Evolutionary conservation across 2,797 vertebrate species (phyloP).

Genomic region (Arnoldichthys spilopterus): DNA sequence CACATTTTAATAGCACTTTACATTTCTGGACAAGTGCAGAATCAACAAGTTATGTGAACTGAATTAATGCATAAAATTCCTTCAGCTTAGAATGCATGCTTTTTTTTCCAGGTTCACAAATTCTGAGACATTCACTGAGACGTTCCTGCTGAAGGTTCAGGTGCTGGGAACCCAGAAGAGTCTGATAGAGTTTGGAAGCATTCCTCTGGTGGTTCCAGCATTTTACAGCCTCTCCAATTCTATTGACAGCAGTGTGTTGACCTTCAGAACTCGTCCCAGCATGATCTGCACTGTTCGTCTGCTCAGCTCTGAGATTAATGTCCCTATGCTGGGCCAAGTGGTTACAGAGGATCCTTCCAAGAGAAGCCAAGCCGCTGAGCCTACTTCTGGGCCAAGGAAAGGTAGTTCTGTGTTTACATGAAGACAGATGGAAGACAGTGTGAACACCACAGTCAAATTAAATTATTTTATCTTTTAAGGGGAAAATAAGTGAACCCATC

Average conservation of each 20-base stretch:
- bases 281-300: slow-evolving; percentile 68
- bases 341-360: slow-evolving; percentile 66
- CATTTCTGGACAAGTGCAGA: no score
- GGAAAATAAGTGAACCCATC: no score
- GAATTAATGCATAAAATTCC: background rate
- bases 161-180: slow-evolving; percentile 65
- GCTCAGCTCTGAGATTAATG: slow-evolving; percentile 59
- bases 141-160: slow-evolving; percentile 66
- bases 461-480: no score
- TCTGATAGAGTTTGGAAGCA: slow-evolving; percentile 67
- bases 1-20: no score
- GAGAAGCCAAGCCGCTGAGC: slow-evolving; percentile 14
- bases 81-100: background rate
- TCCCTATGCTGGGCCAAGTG: slow-evolving; percentile 71
- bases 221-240: slow-evolving; percentile 77
- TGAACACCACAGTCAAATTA: no score
- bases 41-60: background rate
- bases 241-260: slow-evolving; percentile 70
- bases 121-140: slow-evolving; percentile 74
- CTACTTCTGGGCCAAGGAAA: slow-evolving; percentile 63
- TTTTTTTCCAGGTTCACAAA: slow-evolving; percentile 77
- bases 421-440: no score
- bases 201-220: slow-evolving; percentile 73
- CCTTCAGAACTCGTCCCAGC: slow-evolving; percentile 54
- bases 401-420: slow-evolving; percentile 45